Percentiles rank a stretch among this genome's conserved stretches.
Conservation (phyloP, 2,888 invertebrate species). For the Coecobrya sp. region DNA sequence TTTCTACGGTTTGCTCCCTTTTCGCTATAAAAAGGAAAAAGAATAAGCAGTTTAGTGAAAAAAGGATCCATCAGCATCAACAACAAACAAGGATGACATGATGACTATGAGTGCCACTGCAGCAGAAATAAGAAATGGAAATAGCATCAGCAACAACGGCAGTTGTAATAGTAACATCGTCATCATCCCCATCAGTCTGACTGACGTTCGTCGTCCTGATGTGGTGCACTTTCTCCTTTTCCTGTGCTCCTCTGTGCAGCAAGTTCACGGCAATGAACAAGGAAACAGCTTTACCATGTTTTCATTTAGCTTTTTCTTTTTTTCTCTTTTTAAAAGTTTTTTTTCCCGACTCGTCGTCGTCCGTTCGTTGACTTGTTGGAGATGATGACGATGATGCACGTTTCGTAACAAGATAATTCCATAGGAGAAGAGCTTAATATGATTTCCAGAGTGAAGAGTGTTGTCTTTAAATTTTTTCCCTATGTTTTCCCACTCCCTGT, state of each 20-base stretch:
- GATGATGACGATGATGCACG: slow-evolving; percentile 31
- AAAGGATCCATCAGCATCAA: slow-evolving; percentile 57
- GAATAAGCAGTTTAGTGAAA: slow-evolving; percentile 47
- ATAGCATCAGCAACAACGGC: neutral
- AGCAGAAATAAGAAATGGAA: slow-evolving; percentile 9
- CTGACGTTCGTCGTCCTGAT: slow-evolving; percentile 8
- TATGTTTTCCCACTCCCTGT: neutral
- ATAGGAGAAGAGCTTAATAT: slow-evolving; percentile 56
- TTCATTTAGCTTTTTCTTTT: slow-evolving; percentile 23
- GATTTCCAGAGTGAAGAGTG: slow-evolving; percentile 56
- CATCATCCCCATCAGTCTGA: neutral
- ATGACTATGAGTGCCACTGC: slow-evolving; percentile 32
- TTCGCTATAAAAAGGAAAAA: slow-evolving; percentile 15
- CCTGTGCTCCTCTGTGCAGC: neutral
- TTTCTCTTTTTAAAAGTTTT: neutral
- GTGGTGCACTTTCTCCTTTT: neutral
- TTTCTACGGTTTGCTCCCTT: neutral
- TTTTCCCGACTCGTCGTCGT: neutral
- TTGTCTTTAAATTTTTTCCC: slow-evolving; percentile 58
- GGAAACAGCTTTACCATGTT: slow-evolving; percentile 11
- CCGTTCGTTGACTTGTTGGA: slow-evolving; percentile 45
- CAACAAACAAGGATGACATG: slow-evolving; percentile 9
- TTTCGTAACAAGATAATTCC: slow-evolving; percentile 68
- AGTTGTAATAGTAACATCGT: neutral
- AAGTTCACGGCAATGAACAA: slow-evolving; percentile 30